Base-by-base conservation (phyloP, 2,888 invertebrate genomes). In the Nomada fucata region DNA sequence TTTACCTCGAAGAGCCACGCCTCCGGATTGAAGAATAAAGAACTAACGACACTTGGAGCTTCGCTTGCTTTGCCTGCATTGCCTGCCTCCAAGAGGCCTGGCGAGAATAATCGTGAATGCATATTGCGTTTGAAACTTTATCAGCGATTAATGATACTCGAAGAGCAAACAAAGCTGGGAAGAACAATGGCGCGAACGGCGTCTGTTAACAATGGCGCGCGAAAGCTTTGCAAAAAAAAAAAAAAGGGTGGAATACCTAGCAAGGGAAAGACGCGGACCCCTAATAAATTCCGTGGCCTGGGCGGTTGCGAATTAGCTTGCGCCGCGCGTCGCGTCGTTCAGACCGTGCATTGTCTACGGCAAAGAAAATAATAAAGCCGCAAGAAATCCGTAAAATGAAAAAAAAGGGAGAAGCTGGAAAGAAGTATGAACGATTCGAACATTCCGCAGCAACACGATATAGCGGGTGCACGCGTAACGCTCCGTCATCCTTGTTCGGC, bases 11-110 rank as follows among this genome's bases (percentile, higher is more conserved):
- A 11, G 15, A 42, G 72, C 79, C 74, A 76, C 73, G 78, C 73
- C 73, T 69, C 47, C 57, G 69, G 57, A 69, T 53, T 13, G 26
- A 55, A 77, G 70, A 64, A 82, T 88, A 76, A 85, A 82, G 64
- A 71, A 72, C 76, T 70, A 88, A 82, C 80, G 82, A 88, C 79
- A 85, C 63, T 44, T 55, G 73, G 52, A 68, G 53, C 67, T 13
- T 15, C 15, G 47, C 47, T 47, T 13, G 47, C 47, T 15, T 20
- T 26, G 53, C 47, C 47, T n/a, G 44, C 36, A 29, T 50, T 10
- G 23, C 23, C 23, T 23, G 23, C 26, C 23, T 15, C 18, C 20
- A n/a, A 23, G n/a, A 2, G 23, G 23, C 20, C 42, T 23, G 23
- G 7, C 5, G 26, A 36, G 50, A 70, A 59, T 26, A 42, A 60